A percentile compares a stretch with the other conserved stretches of the same genome.
Evolutionary conservation across 30 jellyfish, hydroid and myxozoan genomes (phyloP).

Genomic region (Turritopsis dohrnii): DNA sequence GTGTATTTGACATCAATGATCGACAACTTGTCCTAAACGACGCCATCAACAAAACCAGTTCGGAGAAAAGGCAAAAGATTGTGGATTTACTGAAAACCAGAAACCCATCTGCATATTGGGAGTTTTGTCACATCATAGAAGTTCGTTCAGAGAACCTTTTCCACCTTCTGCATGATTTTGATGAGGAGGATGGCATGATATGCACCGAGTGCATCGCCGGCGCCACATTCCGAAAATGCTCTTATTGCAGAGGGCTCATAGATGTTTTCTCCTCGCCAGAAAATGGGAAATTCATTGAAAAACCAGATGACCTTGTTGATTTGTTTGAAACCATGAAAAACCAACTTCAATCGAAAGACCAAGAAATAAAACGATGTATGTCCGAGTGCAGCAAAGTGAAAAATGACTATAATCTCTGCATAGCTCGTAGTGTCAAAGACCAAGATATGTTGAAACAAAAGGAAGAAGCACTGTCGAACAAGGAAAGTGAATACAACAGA

Average conservation of each 20-base stretch:
- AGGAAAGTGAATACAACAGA: neutral
- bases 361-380: neutral
- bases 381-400: neutral
- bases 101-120: neutral
- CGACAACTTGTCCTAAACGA: constrained; percentile 9
- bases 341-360: neutral
- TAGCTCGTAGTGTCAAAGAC: constrained; percentile 4
- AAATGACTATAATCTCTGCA: neutral
- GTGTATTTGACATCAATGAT: constrained; percentile 10
- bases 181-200: neutral
- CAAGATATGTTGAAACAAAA: neutral
- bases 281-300: constrained; percentile 6
- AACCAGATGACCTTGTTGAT: neutral
- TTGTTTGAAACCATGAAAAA: neutral
- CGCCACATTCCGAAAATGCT: neutral
- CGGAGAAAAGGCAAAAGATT: constrained; percentile 5
- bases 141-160: neutral
- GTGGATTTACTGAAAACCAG: neutral
- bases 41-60: neutral
- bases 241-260: neutral
- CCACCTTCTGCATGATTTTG: neutral
- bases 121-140: constrained; percentile 8
- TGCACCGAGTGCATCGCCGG: neutral
- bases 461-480: neutral
- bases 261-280: neutral